Conservation (phyloP, 2,888 invertebrate species). For the Rosalia funebris region DNA sequence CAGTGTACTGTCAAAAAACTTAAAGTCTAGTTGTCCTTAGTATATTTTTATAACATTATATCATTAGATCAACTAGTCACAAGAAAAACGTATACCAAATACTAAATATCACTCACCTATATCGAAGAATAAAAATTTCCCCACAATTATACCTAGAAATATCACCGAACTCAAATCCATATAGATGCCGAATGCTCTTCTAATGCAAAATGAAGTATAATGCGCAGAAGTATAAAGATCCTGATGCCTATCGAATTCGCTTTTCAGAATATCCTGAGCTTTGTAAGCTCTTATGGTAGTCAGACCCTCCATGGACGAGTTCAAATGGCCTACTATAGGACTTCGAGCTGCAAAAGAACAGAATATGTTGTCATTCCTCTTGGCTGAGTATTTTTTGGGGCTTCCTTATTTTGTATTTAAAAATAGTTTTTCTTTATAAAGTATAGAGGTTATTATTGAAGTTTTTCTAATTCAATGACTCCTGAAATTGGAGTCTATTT, state of each 20-base stretch:
- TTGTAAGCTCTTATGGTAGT: slow-evolving; percentile 57
- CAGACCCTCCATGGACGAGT: slow-evolving; percentile 58
- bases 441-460: background rate
- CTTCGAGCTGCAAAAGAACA: slow-evolving; percentile 52
- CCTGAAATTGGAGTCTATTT: background rate
- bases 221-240: slow-evolving; percentile 52
- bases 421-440: background rate
- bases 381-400: background rate
- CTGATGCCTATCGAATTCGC: slow-evolving; percentile 57
- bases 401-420: background rate
- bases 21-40: no score
- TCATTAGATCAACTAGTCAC: no score
- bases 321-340: slow-evolving; percentile 59
- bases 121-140: slow-evolving; percentile 46
- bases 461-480: background rate
- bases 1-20: no score
- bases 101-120: no score
- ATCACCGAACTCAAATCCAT: slow-evolving; percentile 53
- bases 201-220: slow-evolving; percentile 59
- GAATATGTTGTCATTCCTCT: background rate
- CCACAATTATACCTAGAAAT: slow-evolving; percentile 49
- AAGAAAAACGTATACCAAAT: no score
- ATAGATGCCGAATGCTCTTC: slow-evolving; percentile 60
- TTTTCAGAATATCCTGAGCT: slow-evolving; percentile 54
- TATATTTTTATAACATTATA: no score